phyloP scores from a whole-genome alignment of 2,113 vertebrate genomes.

The Acrocephalus kingi region DNA sequence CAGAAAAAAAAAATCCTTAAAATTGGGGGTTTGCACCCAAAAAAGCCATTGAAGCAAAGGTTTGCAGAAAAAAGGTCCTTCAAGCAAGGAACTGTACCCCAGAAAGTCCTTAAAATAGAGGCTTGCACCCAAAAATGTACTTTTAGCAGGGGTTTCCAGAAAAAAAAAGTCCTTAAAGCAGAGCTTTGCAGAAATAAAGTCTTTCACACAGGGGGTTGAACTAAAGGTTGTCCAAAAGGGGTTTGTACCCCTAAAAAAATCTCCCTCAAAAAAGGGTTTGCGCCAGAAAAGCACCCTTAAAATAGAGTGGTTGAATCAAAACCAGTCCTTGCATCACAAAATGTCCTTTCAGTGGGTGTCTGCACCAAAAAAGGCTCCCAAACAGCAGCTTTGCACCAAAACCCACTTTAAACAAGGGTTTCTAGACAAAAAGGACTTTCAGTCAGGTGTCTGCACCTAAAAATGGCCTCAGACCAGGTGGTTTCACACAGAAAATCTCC shows the following conservation, averaged over 20 bases:
- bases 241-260: background rate
- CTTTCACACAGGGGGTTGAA: rapidly evolving
- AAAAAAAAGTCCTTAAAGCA: background rate
- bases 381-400: background rate
- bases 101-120: background rate
- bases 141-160: background rate
- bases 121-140: background rate
- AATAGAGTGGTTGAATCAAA: background rate
- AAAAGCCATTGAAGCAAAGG: background rate
- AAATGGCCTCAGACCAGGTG: rapidly evolving
- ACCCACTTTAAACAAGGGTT: rapidly evolving
- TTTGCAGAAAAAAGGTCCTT: background rate
- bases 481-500: rapidly evolving
- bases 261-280: background rate
- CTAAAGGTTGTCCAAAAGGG: background rate
- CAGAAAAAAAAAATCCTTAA: background rate
- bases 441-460: background rate
- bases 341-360: background rate
- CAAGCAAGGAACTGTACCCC: rapidly evolving
- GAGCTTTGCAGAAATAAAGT: background rate
- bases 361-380: background rate
- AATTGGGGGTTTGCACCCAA: background rate
- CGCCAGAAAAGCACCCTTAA: background rate
- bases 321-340: background rate
- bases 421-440: background rate